Evolutionary conservation across 2,797 vertebrate genomes (phyloP), one percentile per base, ranked within the genome.

Genomic region (Kryptolebias ocellatus): DNA sequence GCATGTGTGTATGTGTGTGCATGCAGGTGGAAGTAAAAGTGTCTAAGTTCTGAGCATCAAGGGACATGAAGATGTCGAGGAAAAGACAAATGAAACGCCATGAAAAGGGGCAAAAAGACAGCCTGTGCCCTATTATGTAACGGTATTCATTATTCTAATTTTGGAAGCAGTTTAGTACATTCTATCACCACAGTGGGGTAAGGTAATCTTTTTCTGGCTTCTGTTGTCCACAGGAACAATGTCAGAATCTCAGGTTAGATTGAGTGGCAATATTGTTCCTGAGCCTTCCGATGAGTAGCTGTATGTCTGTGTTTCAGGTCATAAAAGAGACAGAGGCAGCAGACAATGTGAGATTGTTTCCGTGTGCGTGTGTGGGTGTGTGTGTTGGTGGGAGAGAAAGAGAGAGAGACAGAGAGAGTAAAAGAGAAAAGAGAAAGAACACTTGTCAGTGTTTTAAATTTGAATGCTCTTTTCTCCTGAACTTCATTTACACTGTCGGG

Each of bases 401-500:
- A 2, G 46, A 5, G 45, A 7, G 29, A 42, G 39, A n/a, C 11
- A 52, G 34, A 34, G 10, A 53, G 42, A 16, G 14, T 1, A 20
- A 20, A 18, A 31, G 45, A 60, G 16, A n/a, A 50, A 18, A 27
- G 37, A 18, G 42, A 53, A n/a, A 37, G 34, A 53, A 20, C 20
- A 58, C 51, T 49, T 64, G 42, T 67, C 16, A 53, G 15, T 8
- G 0, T 81, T 83, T 78, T 79, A 73, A 70, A 72, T 80, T 69
- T 76, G 69, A 76, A 71, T 74, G 75, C 60, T 76, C 65, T 72
- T 85, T 79, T 83, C 69, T 75, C 76, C 66, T 83, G 67, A 83
- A 79, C 76, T 61, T 70, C 52, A 70, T 76, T 81, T 17, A 9
- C 74, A 80, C 70, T 76, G 53, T 72, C 72, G 17, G 63, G 42